These are phyloP conservation scores for Xiphorhynchus elegans DNA, from an alignment of 2,113 vertebrate species.

Conservation along the genomic window DNA sequence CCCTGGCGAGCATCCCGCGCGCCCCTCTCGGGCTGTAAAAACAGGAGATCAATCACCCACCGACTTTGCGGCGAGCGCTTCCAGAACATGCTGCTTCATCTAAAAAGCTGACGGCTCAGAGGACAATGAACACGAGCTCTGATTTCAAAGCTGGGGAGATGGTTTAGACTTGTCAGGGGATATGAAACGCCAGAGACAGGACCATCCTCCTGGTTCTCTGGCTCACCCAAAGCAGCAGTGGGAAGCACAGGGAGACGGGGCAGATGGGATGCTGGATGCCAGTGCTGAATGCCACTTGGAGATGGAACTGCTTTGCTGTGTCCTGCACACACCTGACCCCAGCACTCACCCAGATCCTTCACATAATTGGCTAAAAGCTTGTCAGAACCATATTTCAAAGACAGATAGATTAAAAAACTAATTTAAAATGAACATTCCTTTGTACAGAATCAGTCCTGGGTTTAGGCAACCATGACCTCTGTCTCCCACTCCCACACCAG, in stretches of 20 bases:
- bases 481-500: background rate
- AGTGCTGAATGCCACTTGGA: background rate
- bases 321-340: background rate
- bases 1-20: background rate
- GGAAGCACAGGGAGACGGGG: accelerated
- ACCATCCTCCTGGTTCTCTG: background rate
- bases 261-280: background rate
- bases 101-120: background rate
- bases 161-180: background rate
- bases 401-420: background rate
- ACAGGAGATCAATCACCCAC: constrained; percentile 15
- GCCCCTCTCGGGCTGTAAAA: background rate
- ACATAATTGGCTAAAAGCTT: background rate
- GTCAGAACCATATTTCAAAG: background rate
- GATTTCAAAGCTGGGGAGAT: constrained; percentile 6
- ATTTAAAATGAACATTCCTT: background rate
- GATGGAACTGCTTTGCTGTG: background rate
- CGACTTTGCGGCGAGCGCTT: background rate
- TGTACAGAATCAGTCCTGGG: background rate
- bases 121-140: background rate
- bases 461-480: background rate
- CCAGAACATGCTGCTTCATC: constrained; percentile 50
- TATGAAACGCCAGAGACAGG: background rate
- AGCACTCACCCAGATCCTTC: background rate
- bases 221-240: background rate